These are phyloP conservation scores for Elmis aenea DNA, from an alignment of 2,888 invertebrate species.

Conservation along the genomic window DNA sequence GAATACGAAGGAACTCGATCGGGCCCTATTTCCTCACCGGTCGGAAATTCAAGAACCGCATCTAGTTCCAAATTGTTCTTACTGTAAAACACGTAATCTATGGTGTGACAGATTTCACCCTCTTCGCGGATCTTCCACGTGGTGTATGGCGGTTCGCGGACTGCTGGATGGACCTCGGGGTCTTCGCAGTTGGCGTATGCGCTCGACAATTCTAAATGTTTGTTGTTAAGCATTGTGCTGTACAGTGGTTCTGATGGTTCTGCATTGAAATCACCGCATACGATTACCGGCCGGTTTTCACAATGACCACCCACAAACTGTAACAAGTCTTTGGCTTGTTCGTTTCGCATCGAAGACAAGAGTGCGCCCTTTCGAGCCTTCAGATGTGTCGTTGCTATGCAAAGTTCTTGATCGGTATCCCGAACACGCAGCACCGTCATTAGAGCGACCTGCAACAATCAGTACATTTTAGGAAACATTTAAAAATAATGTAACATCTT, in stretches of 20 bases:
- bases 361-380: constrained; percentile 67
- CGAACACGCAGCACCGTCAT: constrained; percentile 52
- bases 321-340: constrained; percentile 65
- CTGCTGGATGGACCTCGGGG: constrained; percentile 33
- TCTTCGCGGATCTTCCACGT: constrained; percentile 72
- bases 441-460: constrained; percentile 57
- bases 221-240: constrained; percentile 51
- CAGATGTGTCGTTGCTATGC: constrained; percentile 67
- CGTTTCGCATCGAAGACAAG: constrained; percentile 61
- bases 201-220: constrained; percentile 46
- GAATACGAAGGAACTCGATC: constrained; percentile 61
- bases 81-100: constrained; percentile 69
- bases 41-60: constrained; percentile 56
- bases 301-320: constrained; percentile 51
- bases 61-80: constrained; percentile 54
- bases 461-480: no score
- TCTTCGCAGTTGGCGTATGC: constrained; percentile 49
- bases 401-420: constrained; percentile 56
- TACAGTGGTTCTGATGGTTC: constrained; percentile 69
- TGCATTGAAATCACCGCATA: constrained; percentile 75
- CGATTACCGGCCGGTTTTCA: constrained; percentile 53
- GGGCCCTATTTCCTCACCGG: constrained; percentile 60
- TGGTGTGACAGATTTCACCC: constrained; percentile 66
- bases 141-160: constrained; percentile 64
- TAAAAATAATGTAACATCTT: no score